Evolutionary conservation across 1,140 invertebrate genomes (phyloP).

Genomic region (Drosophila nigromelanica): DNA sequence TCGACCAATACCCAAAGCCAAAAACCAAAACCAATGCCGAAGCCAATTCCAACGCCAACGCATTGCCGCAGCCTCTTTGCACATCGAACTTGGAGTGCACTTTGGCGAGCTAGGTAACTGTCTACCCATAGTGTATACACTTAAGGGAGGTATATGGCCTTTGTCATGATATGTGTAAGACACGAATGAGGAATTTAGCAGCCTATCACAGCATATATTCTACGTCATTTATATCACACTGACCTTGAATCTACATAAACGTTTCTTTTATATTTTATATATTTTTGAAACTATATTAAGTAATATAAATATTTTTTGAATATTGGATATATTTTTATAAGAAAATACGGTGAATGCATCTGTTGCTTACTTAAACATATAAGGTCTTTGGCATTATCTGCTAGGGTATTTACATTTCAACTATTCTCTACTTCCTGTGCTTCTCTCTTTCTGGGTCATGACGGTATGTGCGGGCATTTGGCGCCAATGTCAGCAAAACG

Average conservation of each 20-base stretch:
- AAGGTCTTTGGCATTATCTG: too few species aligned
- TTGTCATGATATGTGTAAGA: not conserved
- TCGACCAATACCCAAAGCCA: conserved; percentile 6
- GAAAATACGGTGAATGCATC: too few species aligned
- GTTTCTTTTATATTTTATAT: too few species aligned
- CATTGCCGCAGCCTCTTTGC: conserved; percentile 15
- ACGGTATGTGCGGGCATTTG: conserved; percentile 5
- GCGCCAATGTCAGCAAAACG: conserved; percentile 53
- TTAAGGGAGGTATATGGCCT: not conserved
- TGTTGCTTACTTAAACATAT: too few species aligned
- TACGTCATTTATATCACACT: too few species aligned
- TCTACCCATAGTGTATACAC: not conserved
- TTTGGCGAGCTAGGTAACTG: not conserved
- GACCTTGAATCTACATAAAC: too few species aligned
- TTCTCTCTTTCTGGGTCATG: conserved; percentile 33
- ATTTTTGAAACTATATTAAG: too few species aligned
- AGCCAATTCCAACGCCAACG: conserved; percentile 5
- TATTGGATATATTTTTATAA: too few species aligned
- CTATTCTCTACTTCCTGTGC: too few species aligned
- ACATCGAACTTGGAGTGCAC: conserved; percentile 23
- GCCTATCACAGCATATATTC: too few species aligned
- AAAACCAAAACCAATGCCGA: conserved; percentile 7
- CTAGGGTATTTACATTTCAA: not conserved
- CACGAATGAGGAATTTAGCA: not conserved
- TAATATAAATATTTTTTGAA: too few species aligned